A percentile compares a stretch with the other conserved stretches of the same genome.
Evolutionary conservation across 2,888 invertebrate genomes (phyloP).

Genomic region (Electrophaes corylata): DNA sequence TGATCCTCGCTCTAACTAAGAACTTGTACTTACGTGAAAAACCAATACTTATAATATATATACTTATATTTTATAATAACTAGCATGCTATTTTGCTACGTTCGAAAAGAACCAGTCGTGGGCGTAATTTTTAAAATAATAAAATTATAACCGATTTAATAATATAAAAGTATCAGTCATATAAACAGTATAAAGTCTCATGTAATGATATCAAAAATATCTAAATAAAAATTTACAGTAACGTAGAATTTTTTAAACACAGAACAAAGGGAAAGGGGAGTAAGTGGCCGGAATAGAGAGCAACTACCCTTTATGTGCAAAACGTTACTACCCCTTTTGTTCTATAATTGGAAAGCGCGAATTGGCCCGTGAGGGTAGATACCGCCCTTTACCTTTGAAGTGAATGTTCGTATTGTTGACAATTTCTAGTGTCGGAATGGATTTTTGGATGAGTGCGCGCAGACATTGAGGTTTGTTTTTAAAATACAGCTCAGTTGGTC

Average conservation of each 20-base stretch:
- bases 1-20: too few relatives aligned
- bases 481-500: not conserved
- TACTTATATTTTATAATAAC: too few relatives aligned
- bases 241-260: slow-evolving; percentile 58
- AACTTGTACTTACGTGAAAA: too few relatives aligned
- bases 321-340: slow-evolving; percentile 56
- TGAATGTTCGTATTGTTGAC: slow-evolving; percentile 33
- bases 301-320: slow-evolving; percentile 63
- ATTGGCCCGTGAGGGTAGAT: slow-evolving; percentile 61
- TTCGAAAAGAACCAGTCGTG: too few relatives aligned
- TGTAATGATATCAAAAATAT: slow-evolving; percentile 33
- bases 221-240: slow-evolving; percentile 22
- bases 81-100: too few relatives aligned
- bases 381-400: slow-evolving; percentile 59
- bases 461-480: not conserved
- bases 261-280: slow-evolving; percentile 60
- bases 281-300: slow-evolving; percentile 67
- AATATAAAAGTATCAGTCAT: too few relatives aligned
- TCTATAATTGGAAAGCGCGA: slow-evolving; percentile 68
- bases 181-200: too few relatives aligned
- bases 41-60: too few relatives aligned
- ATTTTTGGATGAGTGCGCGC: slow-evolving; percentile 6
- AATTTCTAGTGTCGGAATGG: slow-evolving; percentile 3
- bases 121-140: too few relatives aligned
- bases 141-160: too few relatives aligned